phyloP scores from a whole-genome alignment of 2,888 invertebrate species.

The Amphipyra berbera region DNA sequence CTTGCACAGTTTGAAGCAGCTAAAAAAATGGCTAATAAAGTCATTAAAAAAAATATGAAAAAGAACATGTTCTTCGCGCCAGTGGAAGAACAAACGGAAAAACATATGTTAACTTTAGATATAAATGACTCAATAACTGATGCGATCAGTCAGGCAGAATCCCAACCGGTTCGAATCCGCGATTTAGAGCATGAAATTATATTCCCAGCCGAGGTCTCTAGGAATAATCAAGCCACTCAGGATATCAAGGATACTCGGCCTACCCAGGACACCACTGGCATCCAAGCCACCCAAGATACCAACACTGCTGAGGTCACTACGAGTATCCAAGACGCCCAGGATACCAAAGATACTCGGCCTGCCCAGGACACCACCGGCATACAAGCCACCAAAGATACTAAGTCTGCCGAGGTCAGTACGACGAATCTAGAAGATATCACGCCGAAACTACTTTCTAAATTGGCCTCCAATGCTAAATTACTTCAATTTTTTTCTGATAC shows the following conservation, averaged over 20 bases:
- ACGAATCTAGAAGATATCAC: neutral
- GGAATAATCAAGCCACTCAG: neutral
- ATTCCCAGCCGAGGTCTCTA: neutral
- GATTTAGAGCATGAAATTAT: constrained; percentile 19
- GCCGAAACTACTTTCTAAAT: no score
- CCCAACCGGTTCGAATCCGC: constrained; percentile 21
- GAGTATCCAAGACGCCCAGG: no score
- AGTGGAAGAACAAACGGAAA: constrained; percentile 45
- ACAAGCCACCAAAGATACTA: neutral
- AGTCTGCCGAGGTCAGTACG: neutral
- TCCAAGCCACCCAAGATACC: neutral
- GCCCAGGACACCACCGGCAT: neutral
- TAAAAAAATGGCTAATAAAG: constrained; percentile 29
- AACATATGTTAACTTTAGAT: constrained; percentile 48
- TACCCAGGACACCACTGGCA: neutral
- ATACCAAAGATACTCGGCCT: neutral
- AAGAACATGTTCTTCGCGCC: neutral
- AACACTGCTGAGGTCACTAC: neutral
- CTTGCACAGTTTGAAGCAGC: constrained; percentile 53
- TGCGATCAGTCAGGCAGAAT: neutral
- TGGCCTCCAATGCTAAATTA: neutral
- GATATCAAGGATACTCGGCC: neutral
- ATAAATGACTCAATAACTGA: constrained; percentile 26
- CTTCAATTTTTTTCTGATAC: constrained; percentile 1
- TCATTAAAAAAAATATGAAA: constrained; percentile 13